Conservation (phyloP, 2,888 invertebrate species). For the Falcaria lacertinaria region DNA sequence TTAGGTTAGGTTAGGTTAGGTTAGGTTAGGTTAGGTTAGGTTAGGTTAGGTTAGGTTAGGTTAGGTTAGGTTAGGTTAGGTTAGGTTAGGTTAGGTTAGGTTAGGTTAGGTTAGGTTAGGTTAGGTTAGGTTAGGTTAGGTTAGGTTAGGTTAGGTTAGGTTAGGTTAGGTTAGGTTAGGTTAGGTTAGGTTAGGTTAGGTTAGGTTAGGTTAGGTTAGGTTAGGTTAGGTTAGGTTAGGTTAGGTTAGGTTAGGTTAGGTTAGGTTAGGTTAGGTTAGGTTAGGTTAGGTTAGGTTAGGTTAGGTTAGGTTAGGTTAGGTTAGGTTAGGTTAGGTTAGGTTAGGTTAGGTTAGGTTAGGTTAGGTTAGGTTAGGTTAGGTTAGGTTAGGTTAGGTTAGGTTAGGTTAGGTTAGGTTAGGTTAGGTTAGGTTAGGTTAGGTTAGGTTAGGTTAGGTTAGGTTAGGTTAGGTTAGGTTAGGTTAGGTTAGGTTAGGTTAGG, state of each 20-base stretch:
- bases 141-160: constrained; percentile 20
- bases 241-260: no score
- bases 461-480: constrained; percentile 22
- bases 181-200: constrained; percentile 11
- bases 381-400: constrained; percentile 20
- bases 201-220: constrained; percentile 13
- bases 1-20: no score
- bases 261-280: constrained; percentile 12
- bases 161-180: constrained; percentile 13
- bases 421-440: constrained; percentile 23
- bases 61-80: no score
- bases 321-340: constrained; percentile 14
- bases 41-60: no score
- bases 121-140: constrained; percentile 16
- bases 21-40: no score
- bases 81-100: constrained; percentile 13
- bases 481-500: constrained; percentile 21
- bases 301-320: constrained; percentile 17
- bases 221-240: constrained; percentile 14
- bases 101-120: constrained; percentile 15
- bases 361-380: constrained; percentile 20
- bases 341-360: constrained; percentile 16
- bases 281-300: constrained; percentile 16
- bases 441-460: no score
- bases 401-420: constrained; percentile 20